phyloP scores from a whole-genome alignment of 1,140 invertebrate species.

The Oryctes rhinoceros region DNA sequence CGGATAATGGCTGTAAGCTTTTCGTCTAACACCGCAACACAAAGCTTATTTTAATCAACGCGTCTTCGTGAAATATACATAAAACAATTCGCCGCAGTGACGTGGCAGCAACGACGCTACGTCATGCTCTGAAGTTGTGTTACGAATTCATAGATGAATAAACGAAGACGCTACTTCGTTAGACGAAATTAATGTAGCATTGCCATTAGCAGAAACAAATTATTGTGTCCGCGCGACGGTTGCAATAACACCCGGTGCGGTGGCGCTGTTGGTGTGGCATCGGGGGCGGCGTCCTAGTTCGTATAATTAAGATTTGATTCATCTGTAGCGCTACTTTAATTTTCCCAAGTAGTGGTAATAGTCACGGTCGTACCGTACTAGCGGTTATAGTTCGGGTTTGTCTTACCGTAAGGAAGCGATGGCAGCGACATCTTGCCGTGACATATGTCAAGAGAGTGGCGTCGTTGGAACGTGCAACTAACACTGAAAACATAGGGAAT shows the following conservation, averaged over 20 bases:
- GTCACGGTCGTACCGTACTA: conserved; percentile 16
- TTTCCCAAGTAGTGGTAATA: conserved; percentile 44
- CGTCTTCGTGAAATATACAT: not conserved
- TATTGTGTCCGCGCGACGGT: not conserved
- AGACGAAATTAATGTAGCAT: not conserved
- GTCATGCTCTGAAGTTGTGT: not conserved
- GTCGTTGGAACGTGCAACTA: not conserved
- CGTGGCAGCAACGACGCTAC: not conserved
- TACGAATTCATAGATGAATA: conserved; percentile 5
- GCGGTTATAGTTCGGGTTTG: not conserved
- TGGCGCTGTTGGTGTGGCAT: not conserved
- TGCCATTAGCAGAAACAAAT: conserved; percentile 9
- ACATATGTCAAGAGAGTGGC: conserved; percentile 42
- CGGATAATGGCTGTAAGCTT: no score
- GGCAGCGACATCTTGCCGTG: conserved; percentile 42
- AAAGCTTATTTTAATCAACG: conserved; percentile 2
- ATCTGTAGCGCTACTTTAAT: conserved; percentile 43
- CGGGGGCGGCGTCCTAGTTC: conserved; percentile 27
- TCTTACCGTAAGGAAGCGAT: not conserved
- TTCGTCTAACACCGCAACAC: not conserved
- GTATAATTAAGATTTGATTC: conserved; percentile 47
- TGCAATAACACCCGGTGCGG: not conserved
- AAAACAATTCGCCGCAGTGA: not conserved
- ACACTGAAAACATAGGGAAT: not conserved
- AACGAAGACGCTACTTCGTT: conserved; percentile 9